Evolutionary conservation across 64 coral and sea anemone species (phyloP), one percentile per base, ranked within the genome.

Genomic region (Acropora tenuis): DNA sequence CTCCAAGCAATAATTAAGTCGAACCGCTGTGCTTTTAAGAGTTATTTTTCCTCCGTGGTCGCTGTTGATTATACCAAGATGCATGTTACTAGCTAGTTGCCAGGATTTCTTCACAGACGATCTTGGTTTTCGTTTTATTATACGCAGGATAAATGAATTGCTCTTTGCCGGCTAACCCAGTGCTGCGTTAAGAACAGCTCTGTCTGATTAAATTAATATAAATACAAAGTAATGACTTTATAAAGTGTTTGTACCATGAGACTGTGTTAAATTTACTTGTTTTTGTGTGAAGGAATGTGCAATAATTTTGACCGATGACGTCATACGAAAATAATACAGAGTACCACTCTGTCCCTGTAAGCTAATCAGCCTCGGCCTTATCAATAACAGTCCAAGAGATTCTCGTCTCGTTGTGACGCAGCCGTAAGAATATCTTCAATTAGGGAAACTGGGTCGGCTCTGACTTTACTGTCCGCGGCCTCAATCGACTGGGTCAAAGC

Each of bases 331-430:
- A n/a, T n/a, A n/a, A n/a, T n/a, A n/a, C n/a, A n/a, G n/a, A n/a
- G n/a, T n/a, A n/a, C 4, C 52, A 7, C 52, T 10, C 2, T 10
- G 6, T 55, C 52, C 52, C 1, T 7, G 5, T 7, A 55, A 10
- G 52, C 10, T 55, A 10, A 55, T 55, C 52, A 55, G 52, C 52
- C 10, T 55, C 52, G 19, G 5, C 42, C 8, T 57, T 17, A 49
- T 91, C 84, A 97, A 73, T 97, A 97, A 45, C 95, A 97, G 58
- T 97, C 95, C 41, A 97, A 69, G 44, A 97, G 78, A 86, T 97
- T 97, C 74, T 97, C 89, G 4, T 67, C 48, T 47, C 90, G 83
- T 43, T 88, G 48, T 60, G 75, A 71, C 1, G 95, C 92, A 58
- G 92, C 88, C 47, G 49, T 73, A 42, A 97, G 82, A 80, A 97